Conservation (phyloP, 2,888 invertebrate species). For the Itoplectis maculator region DNA sequence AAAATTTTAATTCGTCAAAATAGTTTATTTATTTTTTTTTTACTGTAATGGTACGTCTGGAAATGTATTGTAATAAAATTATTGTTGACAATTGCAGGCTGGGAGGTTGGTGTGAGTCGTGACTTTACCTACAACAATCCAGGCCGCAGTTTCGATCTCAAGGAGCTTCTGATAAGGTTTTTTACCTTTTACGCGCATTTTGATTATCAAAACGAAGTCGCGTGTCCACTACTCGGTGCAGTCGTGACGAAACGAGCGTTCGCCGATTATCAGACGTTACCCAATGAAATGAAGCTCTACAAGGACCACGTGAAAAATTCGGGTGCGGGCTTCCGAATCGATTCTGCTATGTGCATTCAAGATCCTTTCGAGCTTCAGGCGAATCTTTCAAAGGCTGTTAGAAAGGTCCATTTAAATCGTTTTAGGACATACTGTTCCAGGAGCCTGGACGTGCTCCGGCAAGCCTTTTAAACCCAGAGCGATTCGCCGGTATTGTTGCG, state of each 20-base stretch:
- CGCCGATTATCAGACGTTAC: conserved; percentile 75
- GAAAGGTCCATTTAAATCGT: conserved; percentile 56
- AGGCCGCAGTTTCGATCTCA: conserved; percentile 64
- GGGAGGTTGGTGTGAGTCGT: conserved; percentile 72
- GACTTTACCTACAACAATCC: conserved; percentile 35
- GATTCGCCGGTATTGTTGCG: too few relatives aligned
- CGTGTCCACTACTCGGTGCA: conserved; percentile 85
- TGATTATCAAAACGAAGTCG: conserved; percentile 81
- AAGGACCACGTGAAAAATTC: conserved; percentile 74
- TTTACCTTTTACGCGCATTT: conserved; percentile 84
- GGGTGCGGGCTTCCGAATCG: conserved; percentile 81
- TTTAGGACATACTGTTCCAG: conserved; percentile 59
- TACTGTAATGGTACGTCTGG: not conserved
- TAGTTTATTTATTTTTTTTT: too few relatives aligned
- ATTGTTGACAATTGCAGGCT: conserved; percentile 61
- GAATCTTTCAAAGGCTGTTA: conserved; percentile 86
- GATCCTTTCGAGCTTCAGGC: conserved; percentile 88
- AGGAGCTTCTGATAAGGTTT: conserved; percentile 81
- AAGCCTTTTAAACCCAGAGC: too few relatives aligned
- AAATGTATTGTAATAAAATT: not conserved
- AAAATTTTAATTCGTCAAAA: too few relatives aligned
- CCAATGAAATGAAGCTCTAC: conserved; percentile 83
- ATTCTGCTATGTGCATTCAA: conserved; percentile 86
- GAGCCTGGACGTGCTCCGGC: conserved; percentile 50
- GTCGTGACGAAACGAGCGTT: conserved; percentile 83